Percentiles rank a stretch among this genome's conserved stretches.
Conservation (phyloP, 1,140 invertebrate genomes). For the Pararge aegeria region DNA sequence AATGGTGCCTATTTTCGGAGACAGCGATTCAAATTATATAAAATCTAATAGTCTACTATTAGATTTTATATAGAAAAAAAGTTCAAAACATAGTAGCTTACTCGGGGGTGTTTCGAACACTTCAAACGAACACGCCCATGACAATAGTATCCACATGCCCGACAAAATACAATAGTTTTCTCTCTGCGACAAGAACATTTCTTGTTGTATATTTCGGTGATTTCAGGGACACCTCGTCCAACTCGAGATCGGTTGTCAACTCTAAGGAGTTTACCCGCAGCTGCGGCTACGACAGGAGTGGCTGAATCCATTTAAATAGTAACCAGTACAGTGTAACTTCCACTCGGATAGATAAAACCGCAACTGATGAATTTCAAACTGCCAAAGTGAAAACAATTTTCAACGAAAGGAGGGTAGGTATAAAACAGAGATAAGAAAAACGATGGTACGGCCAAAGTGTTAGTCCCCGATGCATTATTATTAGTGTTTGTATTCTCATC, state of each 20-base stretch:
- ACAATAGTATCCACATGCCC: conserved; percentile 66
- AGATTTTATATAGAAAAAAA: not conserved
- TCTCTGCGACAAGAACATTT: conserved; percentile 61
- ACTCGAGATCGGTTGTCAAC: conserved; percentile 30
- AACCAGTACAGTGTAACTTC: not conserved
- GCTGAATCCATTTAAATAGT: conserved; percentile 36
- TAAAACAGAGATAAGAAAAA: too few relatives aligned
- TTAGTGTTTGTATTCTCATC: too few relatives aligned
- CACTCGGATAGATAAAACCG: not conserved
- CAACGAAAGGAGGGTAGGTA: conserved; percentile 6
- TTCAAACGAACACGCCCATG: conserved; percentile 59
- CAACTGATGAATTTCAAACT: not conserved
- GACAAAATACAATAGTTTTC: conserved; percentile 66
- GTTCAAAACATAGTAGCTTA: conserved; percentile 36
- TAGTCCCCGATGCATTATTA: too few relatives aligned
- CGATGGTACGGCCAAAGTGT: too few relatives aligned
- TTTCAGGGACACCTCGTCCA: conserved; percentile 59
- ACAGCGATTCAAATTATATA: too few relatives aligned
- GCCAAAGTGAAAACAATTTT: not conserved
- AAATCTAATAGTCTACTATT: too few relatives aligned
- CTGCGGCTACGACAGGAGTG: conserved; percentile 58
- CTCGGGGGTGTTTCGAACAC: conserved; percentile 59
- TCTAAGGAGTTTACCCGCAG: conserved; percentile 49
- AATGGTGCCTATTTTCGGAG: too few relatives aligned
- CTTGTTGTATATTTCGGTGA: conserved; percentile 44